Base-by-base conservation (phyloP, 2,888 invertebrate species). In the Agonum fuliginosum region DNA sequence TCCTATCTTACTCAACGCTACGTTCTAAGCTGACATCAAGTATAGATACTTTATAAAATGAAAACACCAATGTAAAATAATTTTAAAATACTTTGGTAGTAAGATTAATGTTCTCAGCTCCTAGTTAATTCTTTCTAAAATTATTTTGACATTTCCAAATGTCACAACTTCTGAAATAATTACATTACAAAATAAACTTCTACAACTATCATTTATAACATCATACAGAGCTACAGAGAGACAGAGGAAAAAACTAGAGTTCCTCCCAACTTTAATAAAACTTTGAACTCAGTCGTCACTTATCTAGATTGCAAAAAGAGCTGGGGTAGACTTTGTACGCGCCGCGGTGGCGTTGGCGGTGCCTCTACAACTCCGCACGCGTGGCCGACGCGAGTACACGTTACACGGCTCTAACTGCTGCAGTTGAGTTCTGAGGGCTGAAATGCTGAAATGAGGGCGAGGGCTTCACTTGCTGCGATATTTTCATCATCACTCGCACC, bases 281-380 rank as follows among this genome's bases (percentile, higher is more conserved):
- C 14, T 67, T 67, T 67, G 41, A 67, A 67, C 20, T 67, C n/a
- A 67, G 67, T 67, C 41, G 67, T 67, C 67, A 67, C 67, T 67
- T 67, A 67, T 67, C 67, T 67, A 67, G 67, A 67, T 67, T 67
- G 67, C 67, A 67, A 67, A 67, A 67, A 67, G 67, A 14, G 17
- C 30, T 27, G 54, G 27, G 2, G 58, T 30, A 8, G 46, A n/a
- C n/a, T n/a, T n/a, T n/a, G 17, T 43, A 10, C n/a, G 27, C 19
- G 27, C 27, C n/a, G 48, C 58, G 22, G 27, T n/a, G 4, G 27
- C n/a, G 24, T 12, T 5, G 27, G 58, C 22, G 24, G 24, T 54
- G 8, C 17, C 22, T n/a, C 54, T n/a, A 10, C 54, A n/a, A 6
- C n/a, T 54, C 10, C 54, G 17, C 19, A 54, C 54, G 20, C 54